Base-by-base conservation (phyloP, 2,888 invertebrate genomes). In the Drosophila tanythrix region DNA sequence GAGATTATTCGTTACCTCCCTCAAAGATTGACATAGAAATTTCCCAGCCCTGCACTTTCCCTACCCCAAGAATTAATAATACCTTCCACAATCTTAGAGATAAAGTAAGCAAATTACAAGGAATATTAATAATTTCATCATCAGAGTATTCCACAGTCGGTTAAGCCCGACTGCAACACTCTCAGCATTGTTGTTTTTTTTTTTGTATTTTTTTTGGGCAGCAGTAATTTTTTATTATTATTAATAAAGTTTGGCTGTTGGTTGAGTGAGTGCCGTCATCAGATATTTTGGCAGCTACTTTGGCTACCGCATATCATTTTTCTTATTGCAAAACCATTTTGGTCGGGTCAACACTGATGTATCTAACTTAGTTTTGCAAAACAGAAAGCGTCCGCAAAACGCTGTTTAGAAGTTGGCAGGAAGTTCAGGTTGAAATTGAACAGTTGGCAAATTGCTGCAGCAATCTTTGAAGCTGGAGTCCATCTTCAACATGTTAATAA, bases 401-500 rank as follows among this genome's bases (percentile, higher is more conserved):
- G 40, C 5, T 35, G 46, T 18, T 46, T 21, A 15, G 10, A 21
- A 35, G 43, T 46, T 60, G 72, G 25, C 56, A 56, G 70, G 56
- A 71, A 71, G 46, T 52, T 38, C 35, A 35, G 43, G 18, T 62
- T 48, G 35, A 33, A 63, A 53, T 53, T 46, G 62, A 36, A 48
- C 52, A 63, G 52, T 36, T 25, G 27, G 38, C 27, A 48, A 57
- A 53, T 67, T 59, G 51, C 51, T 51, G 70, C 57, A 57, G 68
- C 79, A 82, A 74, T 85, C 83, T 74, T 76, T 74, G 85, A 80
- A 80, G 85, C 66, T 70, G 52, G 67, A 66, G 50, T 56, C 29
- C 70, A 69, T 67, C 61, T 65, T 48, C 70, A 89, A 87, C 65
- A 68, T 83, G 88, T 87, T 89, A 85, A 85, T 85, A 85, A 85